Conservation (phyloP, 2,888 invertebrate genomes). For the Rutpela maculata region DNA sequence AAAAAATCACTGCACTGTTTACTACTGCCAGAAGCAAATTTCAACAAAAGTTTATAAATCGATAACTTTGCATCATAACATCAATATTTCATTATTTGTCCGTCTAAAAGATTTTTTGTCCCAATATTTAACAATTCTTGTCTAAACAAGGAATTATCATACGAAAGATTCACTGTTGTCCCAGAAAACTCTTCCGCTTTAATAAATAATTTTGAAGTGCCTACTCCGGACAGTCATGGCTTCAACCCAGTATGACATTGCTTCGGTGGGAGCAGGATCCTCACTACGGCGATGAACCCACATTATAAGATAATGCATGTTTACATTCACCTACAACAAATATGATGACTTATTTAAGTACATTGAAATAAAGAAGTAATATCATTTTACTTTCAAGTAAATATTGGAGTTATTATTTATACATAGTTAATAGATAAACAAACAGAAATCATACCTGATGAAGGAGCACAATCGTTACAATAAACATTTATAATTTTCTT, state of each 20-base stretch:
- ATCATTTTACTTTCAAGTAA: too few species aligned
- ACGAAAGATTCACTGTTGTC: not conserved
- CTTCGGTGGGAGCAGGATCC: not conserved
- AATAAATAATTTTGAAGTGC: not conserved
- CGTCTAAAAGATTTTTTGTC: not conserved
- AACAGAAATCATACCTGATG: conserved; percentile 18
- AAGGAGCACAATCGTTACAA: conserved; percentile 29
- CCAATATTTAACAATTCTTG: conserved; percentile 5
- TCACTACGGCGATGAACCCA: conserved; percentile 44
- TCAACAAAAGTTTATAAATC: too few species aligned
- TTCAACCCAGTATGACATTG: not conserved
- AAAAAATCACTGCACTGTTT: conserved; percentile 35
- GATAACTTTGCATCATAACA: not conserved
- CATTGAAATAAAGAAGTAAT: too few species aligned
- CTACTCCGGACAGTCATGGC: conserved; percentile 9
- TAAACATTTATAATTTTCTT: conserved; percentile 22
- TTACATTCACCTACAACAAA: conserved; percentile 42
- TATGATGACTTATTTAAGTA: too few species aligned
- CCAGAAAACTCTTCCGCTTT: conserved; percentile 20
- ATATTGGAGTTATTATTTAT: not conserved
- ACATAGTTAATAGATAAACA: conserved; percentile 1
- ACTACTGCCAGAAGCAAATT: conserved; percentile 26
- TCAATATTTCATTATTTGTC: not conserved
- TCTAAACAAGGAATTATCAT: conserved; percentile 14
- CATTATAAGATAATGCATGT: conserved; percentile 33